phyloP scores from a whole-genome alignment of 2,888 invertebrate species.

The Cheilosia scutellata region DNA sequence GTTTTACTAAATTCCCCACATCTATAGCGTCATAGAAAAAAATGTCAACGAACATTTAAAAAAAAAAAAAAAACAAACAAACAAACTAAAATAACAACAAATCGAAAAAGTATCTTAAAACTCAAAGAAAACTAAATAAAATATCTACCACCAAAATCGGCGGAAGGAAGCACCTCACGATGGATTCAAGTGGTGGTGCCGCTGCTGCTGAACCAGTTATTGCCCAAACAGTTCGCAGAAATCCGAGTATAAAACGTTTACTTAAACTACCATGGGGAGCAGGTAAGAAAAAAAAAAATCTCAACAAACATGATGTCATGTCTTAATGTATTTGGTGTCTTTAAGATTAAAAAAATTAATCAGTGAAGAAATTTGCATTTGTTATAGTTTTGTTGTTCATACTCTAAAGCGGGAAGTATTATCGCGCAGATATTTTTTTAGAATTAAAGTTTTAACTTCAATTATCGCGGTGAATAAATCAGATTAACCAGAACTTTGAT shows the following conservation, averaged over 20 bases:
- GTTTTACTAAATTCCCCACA: slow-evolving; percentile 1
- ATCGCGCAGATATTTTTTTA: not conserved
- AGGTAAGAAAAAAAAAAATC: slow-evolving; percentile 78
- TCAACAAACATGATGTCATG: slow-evolving; percentile 52
- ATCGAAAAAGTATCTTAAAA: not conserved
- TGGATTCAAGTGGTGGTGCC: slow-evolving; percentile 56
- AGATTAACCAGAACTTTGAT: not conserved
- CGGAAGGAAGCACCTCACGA: slow-evolving; percentile 33
- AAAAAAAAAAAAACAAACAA: slow-evolving; percentile 19
- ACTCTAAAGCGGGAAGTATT: slow-evolving; percentile 28
- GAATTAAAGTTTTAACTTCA: not conserved
- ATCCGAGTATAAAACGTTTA: slow-evolving; percentile 82
- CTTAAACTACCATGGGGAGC: slow-evolving; percentile 82
- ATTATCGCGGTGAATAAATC: not conserved
- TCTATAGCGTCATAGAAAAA: not conserved
- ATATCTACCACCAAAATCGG: not conserved
- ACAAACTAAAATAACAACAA: not conserved
- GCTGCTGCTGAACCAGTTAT: slow-evolving; percentile 79
- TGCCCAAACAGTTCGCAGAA: slow-evolving; percentile 81
- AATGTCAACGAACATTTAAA: slow-evolving; percentile 7
- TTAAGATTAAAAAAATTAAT: slow-evolving; percentile 25
- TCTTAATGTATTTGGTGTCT: slow-evolving; percentile 41
- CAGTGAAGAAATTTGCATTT: slow-evolving; percentile 58
- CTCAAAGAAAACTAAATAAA: slow-evolving; percentile 7
- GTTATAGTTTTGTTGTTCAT: slow-evolving; percentile 1